Percentiles rank a stretch among this genome's conserved stretches.
Conservation (phyloP, 2,888 invertebrate species). For the Thysanoteuthis rhombus region DNA sequence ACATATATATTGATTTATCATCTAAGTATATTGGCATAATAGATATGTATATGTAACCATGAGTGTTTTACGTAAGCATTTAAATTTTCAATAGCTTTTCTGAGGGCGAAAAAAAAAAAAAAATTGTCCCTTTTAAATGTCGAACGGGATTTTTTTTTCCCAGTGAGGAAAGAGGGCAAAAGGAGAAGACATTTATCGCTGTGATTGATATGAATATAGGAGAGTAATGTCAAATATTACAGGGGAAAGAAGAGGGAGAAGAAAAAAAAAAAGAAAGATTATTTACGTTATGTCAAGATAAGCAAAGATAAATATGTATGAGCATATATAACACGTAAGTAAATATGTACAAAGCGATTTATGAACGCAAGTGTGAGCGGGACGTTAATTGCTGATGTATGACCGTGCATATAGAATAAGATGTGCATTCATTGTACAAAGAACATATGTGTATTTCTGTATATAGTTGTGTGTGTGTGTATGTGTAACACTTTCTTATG, state of each 20-base stretch:
- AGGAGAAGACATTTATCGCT: not conserved
- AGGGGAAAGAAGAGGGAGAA: not conserved
- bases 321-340: not conserved
- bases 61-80: not conserved
- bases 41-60: not conserved
- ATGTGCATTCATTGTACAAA: no score
- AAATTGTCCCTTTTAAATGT: not conserved
- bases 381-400: no score
- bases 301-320: not conserved
- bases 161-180: not conserved
- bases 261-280: no score
- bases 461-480: no score
- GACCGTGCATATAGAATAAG: no score
- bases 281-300: not conserved
- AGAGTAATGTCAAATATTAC: not conserved
- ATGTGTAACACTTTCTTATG: no score
- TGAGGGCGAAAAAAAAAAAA: not conserved
- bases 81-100: constrained; percentile 1
- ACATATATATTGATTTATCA: not conserved
- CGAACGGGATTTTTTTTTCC: not conserved
- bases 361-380: no score
- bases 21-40: not conserved
- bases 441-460: no score
- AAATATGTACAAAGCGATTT: not conserved
- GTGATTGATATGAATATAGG: not conserved